phyloP scores from a whole-genome alignment of 2,797 vertebrate genomes.

The Anguilla anguilla region DNA sequence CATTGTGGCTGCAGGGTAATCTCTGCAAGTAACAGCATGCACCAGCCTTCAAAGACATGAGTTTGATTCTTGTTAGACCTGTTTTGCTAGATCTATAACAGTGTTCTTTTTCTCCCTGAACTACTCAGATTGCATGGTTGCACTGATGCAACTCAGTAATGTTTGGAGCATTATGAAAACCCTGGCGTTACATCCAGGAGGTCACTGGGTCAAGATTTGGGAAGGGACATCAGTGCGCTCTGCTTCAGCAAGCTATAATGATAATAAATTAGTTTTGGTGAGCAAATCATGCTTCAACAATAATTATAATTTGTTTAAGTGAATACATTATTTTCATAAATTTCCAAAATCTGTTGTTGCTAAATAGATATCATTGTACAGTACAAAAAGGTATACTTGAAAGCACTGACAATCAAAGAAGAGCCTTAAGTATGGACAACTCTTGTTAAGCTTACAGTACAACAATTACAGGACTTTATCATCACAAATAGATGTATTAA shows the following conservation, averaged over 20 bases:
- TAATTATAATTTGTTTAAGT: not conserved
- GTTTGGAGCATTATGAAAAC: slow-evolving; percentile 3
- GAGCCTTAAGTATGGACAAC: too few relatives aligned
- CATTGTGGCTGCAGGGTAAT: slow-evolving; percentile 33
- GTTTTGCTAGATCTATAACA: slow-evolving; percentile 63
- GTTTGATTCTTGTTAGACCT: slow-evolving; percentile 60
- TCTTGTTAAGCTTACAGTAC: too few relatives aligned
- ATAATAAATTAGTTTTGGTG: not conserved
- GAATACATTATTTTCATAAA: not conserved
- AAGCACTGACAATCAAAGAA: too few relatives aligned
- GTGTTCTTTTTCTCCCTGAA: slow-evolving; percentile 8
- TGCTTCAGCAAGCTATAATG: not conserved
- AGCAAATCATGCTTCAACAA: not conserved
- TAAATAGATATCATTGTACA: not conserved
- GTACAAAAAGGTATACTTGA: too few relatives aligned
- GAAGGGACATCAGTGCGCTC: not conserved
- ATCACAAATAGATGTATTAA: not conserved
- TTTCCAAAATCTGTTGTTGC: not conserved
- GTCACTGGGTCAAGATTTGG: not conserved
- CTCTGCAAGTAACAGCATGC: slow-evolving; percentile 63
- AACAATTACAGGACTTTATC: not conserved
- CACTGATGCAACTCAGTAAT: not conserved
- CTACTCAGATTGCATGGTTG: not conserved
- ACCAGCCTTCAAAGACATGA: slow-evolving; percentile 35
- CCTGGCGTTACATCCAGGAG: not conserved